Percentiles rank a stretch among this genome's conserved stretches.
Evolutionary conservation across 2,888 invertebrate species (phyloP).

Genomic region (Cheilosia variabilis): DNA sequence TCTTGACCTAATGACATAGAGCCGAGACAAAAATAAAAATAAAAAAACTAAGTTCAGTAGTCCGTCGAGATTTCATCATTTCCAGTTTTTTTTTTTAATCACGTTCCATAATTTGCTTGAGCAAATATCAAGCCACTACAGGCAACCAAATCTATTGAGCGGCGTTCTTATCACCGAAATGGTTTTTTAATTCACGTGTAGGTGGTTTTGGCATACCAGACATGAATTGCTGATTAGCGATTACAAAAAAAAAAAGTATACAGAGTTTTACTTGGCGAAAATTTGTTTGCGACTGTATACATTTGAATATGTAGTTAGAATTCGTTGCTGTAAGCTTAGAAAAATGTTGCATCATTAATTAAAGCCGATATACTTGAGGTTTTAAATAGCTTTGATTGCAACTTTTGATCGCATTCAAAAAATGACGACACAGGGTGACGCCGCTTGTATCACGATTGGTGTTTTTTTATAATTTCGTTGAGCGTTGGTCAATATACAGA

Average conservation of each 20-base stretch:
- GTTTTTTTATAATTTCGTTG: too few relatives aligned
- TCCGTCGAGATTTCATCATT: slow-evolving; percentile 53
- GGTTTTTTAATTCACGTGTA: slow-evolving; percentile 39
- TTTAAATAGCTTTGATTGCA: neutral
- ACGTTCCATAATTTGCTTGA: neutral
- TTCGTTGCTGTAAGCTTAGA: slow-evolving; percentile 30
- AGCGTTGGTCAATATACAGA: too few relatives aligned
- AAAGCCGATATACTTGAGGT: slow-evolving; percentile 21
- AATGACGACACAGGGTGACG: slow-evolving; percentile 32
- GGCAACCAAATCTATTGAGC: neutral
- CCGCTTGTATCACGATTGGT: neutral
- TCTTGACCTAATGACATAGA: slow-evolving; percentile 17
- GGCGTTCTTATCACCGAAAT: slow-evolving; percentile 22
- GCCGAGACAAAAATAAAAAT: neutral
- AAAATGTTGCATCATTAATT: slow-evolving; percentile 43
- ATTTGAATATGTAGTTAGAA: slow-evolving; percentile 1
- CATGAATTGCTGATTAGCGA: slow-evolving; percentile 1
- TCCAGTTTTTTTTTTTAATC: slow-evolving; percentile 28
- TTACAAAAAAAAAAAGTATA: neutral
- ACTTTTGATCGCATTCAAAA: neutral
- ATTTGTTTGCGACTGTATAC: neutral
- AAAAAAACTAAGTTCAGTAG: slow-evolving; percentile 41
- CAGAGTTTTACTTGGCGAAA: neutral
- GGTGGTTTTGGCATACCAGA: slow-evolving; percentile 19
- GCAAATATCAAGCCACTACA: neutral